Evolutionary conservation across 2,113 vertebrate species (phyloP).

Genomic region (Thamnophis sirtalis): DNA sequence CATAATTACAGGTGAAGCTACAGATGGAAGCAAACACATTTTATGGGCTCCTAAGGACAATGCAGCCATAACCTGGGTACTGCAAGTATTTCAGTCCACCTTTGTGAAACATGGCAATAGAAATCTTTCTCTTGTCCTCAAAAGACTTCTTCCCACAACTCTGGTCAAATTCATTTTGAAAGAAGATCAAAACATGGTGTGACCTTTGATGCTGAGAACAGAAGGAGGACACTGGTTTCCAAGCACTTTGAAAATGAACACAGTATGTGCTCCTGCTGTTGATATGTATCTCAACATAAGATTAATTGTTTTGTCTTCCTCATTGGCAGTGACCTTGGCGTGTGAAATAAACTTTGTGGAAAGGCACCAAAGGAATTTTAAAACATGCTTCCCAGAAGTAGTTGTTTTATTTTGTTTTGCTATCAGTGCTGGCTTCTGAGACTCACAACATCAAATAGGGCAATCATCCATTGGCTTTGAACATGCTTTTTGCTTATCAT

Average conservation of each 20-base stretch:
- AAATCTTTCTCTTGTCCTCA: neutral
- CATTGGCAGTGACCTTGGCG: conserved; percentile 9
- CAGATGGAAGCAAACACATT: neutral
- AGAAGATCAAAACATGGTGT: neutral
- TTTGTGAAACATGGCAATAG: neutral
- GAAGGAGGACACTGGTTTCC: neutral
- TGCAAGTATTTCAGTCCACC: neutral
- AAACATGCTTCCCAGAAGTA: neutral
- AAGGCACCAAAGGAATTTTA: conserved; percentile 1
- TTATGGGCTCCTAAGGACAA: neutral
- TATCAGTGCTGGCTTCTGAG: neutral
- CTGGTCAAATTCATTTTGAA: neutral
- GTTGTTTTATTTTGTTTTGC: neutral
- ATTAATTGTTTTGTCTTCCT: conserved; percentile 3
- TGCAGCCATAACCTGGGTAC: neutral
- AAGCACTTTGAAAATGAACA: conserved; percentile 14
- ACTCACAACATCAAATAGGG: neutral
- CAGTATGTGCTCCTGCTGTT: neutral
- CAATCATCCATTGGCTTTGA: neutral
- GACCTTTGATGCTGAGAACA: neutral
- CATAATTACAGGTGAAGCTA: neutral
- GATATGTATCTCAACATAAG: conserved; percentile 13
- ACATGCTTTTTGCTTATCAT: neutral
- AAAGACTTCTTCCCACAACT: neutral
- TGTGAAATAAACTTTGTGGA: conserved; percentile 20